These are phyloP conservation scores for Agapornis roseicollis DNA, from an alignment of 2,113 vertebrate species.

Conservation along the genomic window DNA sequence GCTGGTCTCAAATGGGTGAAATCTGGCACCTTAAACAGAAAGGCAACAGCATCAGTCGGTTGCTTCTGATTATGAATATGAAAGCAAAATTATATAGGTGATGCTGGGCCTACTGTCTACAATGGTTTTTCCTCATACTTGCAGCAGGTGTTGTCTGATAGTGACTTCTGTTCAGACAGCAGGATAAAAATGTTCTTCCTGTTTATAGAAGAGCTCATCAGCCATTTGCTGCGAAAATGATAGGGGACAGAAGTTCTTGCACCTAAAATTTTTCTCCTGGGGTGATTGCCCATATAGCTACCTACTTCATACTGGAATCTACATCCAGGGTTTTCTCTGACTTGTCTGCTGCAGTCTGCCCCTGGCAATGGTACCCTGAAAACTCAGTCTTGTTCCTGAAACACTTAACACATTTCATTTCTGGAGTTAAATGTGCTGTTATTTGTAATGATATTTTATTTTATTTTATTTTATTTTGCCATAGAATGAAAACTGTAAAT, in stretches of 20 bases:
- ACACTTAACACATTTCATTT: background rate
- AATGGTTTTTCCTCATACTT: background rate
- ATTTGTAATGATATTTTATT: background rate
- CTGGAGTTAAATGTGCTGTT: background rate
- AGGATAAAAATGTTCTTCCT: background rate
- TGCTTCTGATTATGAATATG: background rate
- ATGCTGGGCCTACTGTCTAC: background rate
- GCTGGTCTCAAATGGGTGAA: background rate
- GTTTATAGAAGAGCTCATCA: background rate
- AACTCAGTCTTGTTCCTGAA: background rate
- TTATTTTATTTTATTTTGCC: background rate
- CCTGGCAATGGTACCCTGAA: background rate
- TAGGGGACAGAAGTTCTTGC: background rate
- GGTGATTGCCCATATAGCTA: background rate
- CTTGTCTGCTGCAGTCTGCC: background rate
- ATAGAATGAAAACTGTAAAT: background rate
- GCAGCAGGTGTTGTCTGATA: background rate
- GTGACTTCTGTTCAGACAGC: background rate
- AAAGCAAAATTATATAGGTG: background rate
- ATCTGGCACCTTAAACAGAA: background rate
- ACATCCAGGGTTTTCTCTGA: background rate
- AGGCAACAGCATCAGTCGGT: fast-evolving
- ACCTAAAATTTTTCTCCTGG: background rate
- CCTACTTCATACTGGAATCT: background rate
- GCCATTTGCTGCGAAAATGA: background rate